These are phyloP conservation scores for Caranx ignobilis DNA, from an alignment of 2,113 vertebrate species.

Conservation along the genomic window DNA sequence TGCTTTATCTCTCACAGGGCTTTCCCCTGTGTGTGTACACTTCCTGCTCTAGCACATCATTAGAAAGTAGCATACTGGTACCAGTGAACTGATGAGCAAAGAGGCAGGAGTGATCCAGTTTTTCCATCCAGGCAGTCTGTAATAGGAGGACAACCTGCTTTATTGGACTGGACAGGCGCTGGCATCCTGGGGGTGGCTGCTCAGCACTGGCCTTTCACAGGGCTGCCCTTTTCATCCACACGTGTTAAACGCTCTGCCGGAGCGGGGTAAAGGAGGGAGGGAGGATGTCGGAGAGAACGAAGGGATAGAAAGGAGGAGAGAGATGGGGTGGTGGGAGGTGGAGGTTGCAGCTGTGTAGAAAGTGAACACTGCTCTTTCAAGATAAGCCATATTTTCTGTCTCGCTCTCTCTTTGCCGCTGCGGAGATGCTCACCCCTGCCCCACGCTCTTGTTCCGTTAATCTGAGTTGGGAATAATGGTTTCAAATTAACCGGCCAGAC, in stretches of 20 bases:
- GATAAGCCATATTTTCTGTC: slow-evolving; percentile 78
- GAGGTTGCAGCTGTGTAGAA: slow-evolving; percentile 83
- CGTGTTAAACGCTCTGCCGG: slow-evolving; percentile 81
- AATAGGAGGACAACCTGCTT: slow-evolving; percentile 82
- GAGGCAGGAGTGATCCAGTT: slow-evolving; percentile 66
- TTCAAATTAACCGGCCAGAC: slow-evolving; percentile 68
- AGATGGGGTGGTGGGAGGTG: slow-evolving; percentile 57
- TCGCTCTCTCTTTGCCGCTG: slow-evolving; percentile 56
- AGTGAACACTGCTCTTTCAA: slow-evolving; percentile 83
- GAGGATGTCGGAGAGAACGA: slow-evolving; percentile 45
- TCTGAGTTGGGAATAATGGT: slow-evolving; percentile 73
- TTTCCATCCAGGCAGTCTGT: slow-evolving; percentile 61
- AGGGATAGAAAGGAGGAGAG: slow-evolving; percentile 63
- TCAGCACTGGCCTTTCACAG: slow-evolving; percentile 82
- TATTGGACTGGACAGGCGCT: slow-evolving; percentile 90
- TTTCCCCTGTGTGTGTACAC: slow-evolving; percentile 23
- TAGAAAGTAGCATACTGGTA: slow-evolving; percentile 39
- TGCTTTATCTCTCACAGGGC: slow-evolving; percentile 5
- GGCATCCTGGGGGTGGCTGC: slow-evolving; percentile 80
- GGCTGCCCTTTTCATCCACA: slow-evolving; percentile 84
- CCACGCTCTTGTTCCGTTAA: slow-evolving; percentile 73
- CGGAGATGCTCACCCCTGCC: slow-evolving; percentile 73
- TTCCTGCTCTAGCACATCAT: slow-evolving; percentile 12
- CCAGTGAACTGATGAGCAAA: slow-evolving; percentile 41
- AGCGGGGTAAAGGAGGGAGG: slow-evolving; percentile 65